These are phyloP conservation scores for Bucco capensis DNA, from an alignment of 2,113 vertebrate species.

Conservation along the genomic window DNA sequence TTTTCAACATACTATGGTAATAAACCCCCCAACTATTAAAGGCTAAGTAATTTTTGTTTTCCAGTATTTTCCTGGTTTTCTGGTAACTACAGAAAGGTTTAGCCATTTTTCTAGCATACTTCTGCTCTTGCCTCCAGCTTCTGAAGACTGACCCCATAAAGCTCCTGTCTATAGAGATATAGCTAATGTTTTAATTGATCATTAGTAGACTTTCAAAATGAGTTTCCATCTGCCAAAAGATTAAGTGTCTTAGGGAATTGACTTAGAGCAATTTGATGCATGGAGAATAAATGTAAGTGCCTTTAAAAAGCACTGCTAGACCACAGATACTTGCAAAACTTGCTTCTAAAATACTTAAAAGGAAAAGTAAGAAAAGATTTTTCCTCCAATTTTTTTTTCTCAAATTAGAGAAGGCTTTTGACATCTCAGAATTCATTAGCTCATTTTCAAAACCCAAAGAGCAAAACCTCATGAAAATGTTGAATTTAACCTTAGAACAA, in stretches of 20 bases:
- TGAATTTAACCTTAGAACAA: background rate
- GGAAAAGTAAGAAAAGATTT: background rate
- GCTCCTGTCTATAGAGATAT: constrained; percentile 10
- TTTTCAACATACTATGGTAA: background rate
- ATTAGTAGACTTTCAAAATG: constrained; percentile 49
- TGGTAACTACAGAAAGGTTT: background rate
- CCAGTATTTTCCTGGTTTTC: background rate
- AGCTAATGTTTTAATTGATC: constrained; percentile 59
- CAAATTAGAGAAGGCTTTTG: background rate
- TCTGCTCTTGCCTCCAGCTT: constrained; percentile 2
- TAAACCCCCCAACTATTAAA: background rate
- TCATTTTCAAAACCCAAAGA: background rate
- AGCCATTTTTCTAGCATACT: background rate
- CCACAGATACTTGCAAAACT: constrained; percentile 7
- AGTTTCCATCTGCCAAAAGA: constrained; percentile 52
- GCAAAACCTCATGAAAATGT: background rate
- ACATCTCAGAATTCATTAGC: background rate
- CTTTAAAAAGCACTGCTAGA: constrained; percentile 6
- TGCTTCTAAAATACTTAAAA: background rate
- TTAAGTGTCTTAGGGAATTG: constrained; percentile 37
- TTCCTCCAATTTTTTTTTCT: background rate
- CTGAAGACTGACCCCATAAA: constrained; percentile 25
- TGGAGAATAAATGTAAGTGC: constrained; percentile 9
- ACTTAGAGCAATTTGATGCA: constrained; percentile 11
- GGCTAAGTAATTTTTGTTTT: background rate